Evolutionary conservation across 2,113 vertebrate species (phyloP), one percentile per base, ranked within the genome.

Genomic region (Genyomyrus donnyi): DNA sequence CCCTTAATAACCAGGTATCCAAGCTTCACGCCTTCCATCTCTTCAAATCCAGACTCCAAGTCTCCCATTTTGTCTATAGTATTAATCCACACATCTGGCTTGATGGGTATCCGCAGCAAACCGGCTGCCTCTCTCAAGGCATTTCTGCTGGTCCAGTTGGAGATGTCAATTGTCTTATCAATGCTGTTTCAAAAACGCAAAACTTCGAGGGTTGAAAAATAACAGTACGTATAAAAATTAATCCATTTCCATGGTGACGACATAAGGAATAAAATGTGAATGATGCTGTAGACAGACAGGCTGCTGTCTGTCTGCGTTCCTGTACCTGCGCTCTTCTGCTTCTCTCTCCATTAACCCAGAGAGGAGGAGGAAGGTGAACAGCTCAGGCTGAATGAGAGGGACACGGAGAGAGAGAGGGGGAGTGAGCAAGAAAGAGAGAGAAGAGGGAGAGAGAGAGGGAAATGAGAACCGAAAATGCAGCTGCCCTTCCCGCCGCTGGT

Each of bases 1-100:
- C 98, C 98, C 96, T 97, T 97, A 96, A 99, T 99, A 94, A 99
- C 96, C 96, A 99, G 97, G 97, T 99, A 99, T 94, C 98, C 98
- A 94, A 99, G 96, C 95, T 96, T 97, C 94, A 99, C 98, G 94
- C 98, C 98, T 95, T 99, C 97, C 97, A 99, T 99, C 96, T 98
- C 97, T 96, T 99, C 98, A 97, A 97, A 99, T 93, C 98, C 98
- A 95, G 97, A 98, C 96, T 99, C 97, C 97, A 99, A 95, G 96
- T 99, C 98, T 96, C 97, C 98, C 98, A 99, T 99, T 95, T 96
- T 97, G 95, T 95, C 95, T 94, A 96, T 95, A 97, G 97, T 96
- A 96, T 95, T 94, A 97, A 96, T 97, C 97, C 97, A 97, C 96
- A 95, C 96, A 98, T 97, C 96, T 94, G 95, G 93, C 95, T 95